These are phyloP conservation scores for Ridgeia piscesae DNA, from an alignment of 1,140 invertebrate genomes.

Conservation along the genomic window DNA sequence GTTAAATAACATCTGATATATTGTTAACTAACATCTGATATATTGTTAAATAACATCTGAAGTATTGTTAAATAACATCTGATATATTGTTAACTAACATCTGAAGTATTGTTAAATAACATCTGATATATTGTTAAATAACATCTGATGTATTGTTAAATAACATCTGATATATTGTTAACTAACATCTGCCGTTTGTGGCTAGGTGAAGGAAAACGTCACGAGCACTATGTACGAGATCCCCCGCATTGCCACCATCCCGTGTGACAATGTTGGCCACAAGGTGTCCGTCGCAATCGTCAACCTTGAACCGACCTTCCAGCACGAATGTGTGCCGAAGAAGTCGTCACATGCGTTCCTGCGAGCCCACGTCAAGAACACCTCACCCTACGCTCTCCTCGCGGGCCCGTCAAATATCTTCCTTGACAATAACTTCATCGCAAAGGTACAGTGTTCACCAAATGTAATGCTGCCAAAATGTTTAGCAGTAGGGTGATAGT, in stretches of 20 bases:
- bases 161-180: background rate
- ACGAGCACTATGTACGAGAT: conserved; percentile 53
- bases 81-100: too few relatives aligned
- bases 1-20: too few relatives aligned
- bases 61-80: too few relatives aligned
- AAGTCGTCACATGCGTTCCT: conserved; percentile 52
- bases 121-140: too few relatives aligned
- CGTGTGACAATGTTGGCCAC: conserved; percentile 47
- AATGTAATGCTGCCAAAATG: background rate
- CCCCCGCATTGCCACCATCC: conserved; percentile 47
- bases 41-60: too few relatives aligned
- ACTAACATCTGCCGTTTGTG: background rate
- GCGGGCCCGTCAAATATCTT: conserved; percentile 56
- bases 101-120: too few relatives aligned
- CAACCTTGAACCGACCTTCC: conserved; percentile 50
- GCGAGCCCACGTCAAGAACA: conserved; percentile 53
- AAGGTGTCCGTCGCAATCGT: conserved; percentile 55
- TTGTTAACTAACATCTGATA: too few relatives aligned
- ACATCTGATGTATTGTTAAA: too few relatives aligned
- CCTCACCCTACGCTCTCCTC: conserved; percentile 51
- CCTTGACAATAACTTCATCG: conserved; percentile 58
- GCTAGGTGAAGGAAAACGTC: conserved; percentile 44
- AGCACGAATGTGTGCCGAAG: conserved; percentile 54
- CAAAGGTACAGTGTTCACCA: conserved; percentile 42
- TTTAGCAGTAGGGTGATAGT: background rate